phyloP scores from a whole-genome alignment of 2,888 invertebrate genomes.

The Suillia variegata region DNA sequence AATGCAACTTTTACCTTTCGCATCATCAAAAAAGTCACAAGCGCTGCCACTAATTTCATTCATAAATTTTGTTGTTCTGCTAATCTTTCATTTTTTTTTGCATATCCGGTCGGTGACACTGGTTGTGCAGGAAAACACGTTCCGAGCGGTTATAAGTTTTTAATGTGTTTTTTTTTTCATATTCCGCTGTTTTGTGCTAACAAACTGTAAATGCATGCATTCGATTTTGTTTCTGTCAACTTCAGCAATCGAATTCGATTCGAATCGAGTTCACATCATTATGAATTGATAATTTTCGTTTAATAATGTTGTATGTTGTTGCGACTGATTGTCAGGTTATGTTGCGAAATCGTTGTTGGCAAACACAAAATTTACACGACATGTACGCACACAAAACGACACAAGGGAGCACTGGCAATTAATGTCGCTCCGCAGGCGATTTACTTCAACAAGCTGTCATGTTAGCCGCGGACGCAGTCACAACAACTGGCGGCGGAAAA shows the following conservation, averaged over 20 bases:
- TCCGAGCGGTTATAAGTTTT: constrained; percentile 33
- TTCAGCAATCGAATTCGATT: constrained; percentile 29
- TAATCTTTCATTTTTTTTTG: constrained; percentile 39
- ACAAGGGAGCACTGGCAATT: constrained; percentile 6
- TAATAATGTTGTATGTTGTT: constrained; percentile 9
- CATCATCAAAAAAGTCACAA: background rate
- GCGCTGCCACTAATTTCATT: background rate
- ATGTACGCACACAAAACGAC: background rate
- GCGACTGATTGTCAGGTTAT: constrained; percentile 20
- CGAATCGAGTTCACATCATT: constrained; percentile 39
- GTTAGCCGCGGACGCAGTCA: background rate
- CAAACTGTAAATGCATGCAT: too few species aligned
- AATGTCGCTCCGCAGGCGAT: constrained; percentile 2
- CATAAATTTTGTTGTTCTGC: background rate
- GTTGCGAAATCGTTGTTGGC: constrained; percentile 19
- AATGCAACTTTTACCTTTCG: background rate
- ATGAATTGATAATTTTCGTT: constrained; percentile 32
- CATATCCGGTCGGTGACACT: constrained; percentile 40
- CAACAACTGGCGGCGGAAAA: too few species aligned
- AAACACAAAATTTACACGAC: background rate
- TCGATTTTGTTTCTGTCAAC: constrained; percentile 18
- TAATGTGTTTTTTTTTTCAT: background rate
- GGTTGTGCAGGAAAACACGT: constrained; percentile 41
- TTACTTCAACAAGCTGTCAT: background rate
- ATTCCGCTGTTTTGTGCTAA: background rate